Percentiles rank a stretch among this genome's conserved stretches.
These are phyloP conservation scores for Monodelphis domestica DNA, from an alignment of 2,797 vertebrate genomes.

Conservation along the genomic window DNA sequence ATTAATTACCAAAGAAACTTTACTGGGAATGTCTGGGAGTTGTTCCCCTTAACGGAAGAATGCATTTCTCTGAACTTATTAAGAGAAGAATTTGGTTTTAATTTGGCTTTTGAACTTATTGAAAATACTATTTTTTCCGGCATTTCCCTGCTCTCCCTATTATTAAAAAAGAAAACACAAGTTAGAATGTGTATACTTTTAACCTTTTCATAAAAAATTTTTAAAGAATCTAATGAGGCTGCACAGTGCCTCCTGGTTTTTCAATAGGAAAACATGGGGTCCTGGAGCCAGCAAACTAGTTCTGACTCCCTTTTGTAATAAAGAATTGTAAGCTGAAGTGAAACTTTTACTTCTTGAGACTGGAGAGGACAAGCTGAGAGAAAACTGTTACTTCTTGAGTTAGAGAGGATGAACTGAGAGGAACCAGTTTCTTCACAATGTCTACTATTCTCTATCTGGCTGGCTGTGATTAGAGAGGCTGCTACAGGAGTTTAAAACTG, in stretches of 20 bases:
- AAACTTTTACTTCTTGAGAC: no score
- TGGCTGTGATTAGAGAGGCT: no score
- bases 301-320: no score
- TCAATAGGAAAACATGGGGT: background rate
- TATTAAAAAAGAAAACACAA: background rate
- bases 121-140: background rate
- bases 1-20: background rate
- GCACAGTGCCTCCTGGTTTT: background rate
- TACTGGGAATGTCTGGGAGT: background rate
- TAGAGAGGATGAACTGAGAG: no score
- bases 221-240: no score
- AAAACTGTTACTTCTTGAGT: no score
- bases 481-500: no score
- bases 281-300: background rate
- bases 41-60: background rate
- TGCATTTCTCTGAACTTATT: background rate
- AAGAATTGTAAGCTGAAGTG: no score
- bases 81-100: background rate
- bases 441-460: no score
- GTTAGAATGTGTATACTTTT: background rate
- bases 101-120: background rate
- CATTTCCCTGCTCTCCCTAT: background rate
- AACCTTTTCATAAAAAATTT: no score
- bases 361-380: no score
- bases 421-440: no score